Conservation (phyloP, 1,140 invertebrate species). For the Drosophila mojavensis region DNA sequence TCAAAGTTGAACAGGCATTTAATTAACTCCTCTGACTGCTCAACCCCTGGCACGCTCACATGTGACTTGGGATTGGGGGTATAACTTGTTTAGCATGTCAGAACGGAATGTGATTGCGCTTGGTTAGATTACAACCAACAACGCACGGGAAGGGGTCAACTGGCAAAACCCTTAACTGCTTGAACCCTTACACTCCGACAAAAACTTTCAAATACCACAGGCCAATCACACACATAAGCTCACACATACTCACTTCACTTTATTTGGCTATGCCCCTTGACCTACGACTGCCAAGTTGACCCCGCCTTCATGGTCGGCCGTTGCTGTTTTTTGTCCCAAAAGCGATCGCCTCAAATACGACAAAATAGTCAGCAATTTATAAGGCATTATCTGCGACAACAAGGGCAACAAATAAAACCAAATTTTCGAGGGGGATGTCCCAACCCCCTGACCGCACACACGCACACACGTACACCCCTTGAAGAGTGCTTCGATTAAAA, state of each 20-base stretch:
- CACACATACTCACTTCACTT: slow-evolving; percentile 7
- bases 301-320: neutral
- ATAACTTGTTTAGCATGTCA: slow-evolving; percentile 1
- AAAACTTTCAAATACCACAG: slow-evolving; percentile 29
- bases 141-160: neutral
- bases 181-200: slow-evolving; percentile 20
- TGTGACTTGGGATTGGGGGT: neutral
- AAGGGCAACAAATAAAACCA: slow-evolving; percentile 14
- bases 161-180: neutral
- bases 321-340: slow-evolving; percentile 63
- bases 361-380: slow-evolving; percentile 73
- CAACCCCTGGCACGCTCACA: neutral
- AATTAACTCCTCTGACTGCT: slow-evolving; percentile 32
- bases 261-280: slow-evolving; percentile 15
- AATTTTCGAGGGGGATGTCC: neutral
- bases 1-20: slow-evolving; percentile 52
- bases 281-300: slow-evolving; percentile 1
- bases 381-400: slow-evolving; percentile 53
- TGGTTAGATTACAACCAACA: slow-evolving; percentile 4
- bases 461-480: neutral
- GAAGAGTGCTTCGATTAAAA: slow-evolving; percentile 34
- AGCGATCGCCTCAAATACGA: slow-evolving; percentile 68
- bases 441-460: slow-evolving; percentile 6
- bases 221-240: slow-evolving; percentile 30
- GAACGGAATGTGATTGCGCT: slow-evolving; percentile 9